Evolutionary conservation across 2,113 vertebrate species (phyloP).

Genomic region (Blennius ocellaris): DNA sequence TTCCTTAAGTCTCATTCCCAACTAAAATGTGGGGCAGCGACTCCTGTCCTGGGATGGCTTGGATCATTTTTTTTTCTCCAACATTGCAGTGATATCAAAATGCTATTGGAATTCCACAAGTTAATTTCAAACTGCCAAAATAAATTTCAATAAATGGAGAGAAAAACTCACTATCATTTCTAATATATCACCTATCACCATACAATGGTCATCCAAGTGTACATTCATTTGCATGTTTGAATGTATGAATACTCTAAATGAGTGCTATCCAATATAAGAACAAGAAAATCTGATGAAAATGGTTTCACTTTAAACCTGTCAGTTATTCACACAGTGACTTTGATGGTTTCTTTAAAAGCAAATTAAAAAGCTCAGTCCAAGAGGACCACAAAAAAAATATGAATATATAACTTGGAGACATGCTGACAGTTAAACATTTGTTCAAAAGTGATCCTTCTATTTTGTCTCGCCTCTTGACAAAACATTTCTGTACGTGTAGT

Average conservation of each 20-base stretch:
- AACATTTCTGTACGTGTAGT: slow-evolving; percentile 50
- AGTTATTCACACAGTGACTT: too few relatives aligned
- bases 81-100: background rate
- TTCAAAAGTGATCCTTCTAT: slow-evolving; percentile 40
- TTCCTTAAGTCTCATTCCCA: slow-evolving; percentile 33
- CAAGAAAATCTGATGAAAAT: too few relatives aligned
- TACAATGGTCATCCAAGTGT: background rate
- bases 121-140: background rate
- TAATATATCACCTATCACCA: background rate
- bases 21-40: slow-evolving; percentile 6
- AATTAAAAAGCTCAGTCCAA: too few relatives aligned
- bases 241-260: background rate
- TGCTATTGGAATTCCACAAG: background rate
- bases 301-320: too few relatives aligned
- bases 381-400: too few relatives aligned
- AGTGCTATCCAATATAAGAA: too few relatives aligned
- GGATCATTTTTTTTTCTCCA: background rate
- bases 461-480: slow-evolving; percentile 23
- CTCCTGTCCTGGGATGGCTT: background rate
- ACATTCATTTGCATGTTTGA: background rate
- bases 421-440: background rate
- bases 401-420: too few relatives aligned
- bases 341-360: too few relatives aligned
- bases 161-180: too few relatives aligned
- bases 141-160: background rate